Conservation (phyloP, 2,888 invertebrate species). For the Cheilosia variabilis region DNA sequence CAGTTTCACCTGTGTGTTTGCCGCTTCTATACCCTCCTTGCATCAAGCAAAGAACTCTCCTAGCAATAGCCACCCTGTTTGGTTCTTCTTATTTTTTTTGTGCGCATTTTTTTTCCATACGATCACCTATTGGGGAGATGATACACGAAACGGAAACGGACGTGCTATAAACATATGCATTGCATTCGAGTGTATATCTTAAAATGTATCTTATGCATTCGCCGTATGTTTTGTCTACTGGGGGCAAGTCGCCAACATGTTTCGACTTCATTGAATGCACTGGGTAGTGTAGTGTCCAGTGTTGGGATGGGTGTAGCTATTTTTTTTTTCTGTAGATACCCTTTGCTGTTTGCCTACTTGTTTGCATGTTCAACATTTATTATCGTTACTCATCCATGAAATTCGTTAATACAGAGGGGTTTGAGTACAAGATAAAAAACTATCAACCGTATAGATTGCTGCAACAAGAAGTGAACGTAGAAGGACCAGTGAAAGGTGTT, state of each 20-base stretch:
- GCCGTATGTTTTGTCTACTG: slow-evolving; percentile 34
- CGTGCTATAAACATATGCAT: slow-evolving; percentile 73
- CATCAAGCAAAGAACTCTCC: slow-evolving; percentile 21
- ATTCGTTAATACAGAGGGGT: slow-evolving; percentile 26
- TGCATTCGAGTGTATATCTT: slow-evolving; percentile 41
- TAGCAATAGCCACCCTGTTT: slow-evolving; percentile 26
- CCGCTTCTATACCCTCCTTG: slow-evolving; percentile 27
- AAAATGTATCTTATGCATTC: slow-evolving; percentile 52
- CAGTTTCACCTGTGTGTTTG: slow-evolving; percentile 47
- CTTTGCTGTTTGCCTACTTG: slow-evolving; percentile 47
- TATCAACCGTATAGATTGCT: not conserved
- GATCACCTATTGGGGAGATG: slow-evolving; percentile 45
- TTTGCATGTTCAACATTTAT: slow-evolving; percentile 71
- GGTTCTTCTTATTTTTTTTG: slow-evolving; percentile 7
- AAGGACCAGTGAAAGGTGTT: not conserved
- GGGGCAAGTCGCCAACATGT: slow-evolving; percentile 3
- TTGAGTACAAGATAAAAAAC: not conserved
- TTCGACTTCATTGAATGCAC: slow-evolving; percentile 30
- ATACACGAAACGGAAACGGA: slow-evolving; percentile 73
- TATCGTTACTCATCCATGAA: slow-evolving; percentile 57
- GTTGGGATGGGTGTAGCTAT: slow-evolving; percentile 10
- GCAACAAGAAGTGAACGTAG: slow-evolving; percentile 2
- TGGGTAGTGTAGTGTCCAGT: slow-evolving; percentile 43
- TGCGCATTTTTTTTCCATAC: slow-evolving; percentile 21
- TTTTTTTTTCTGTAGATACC: not conserved